phyloP scores from a whole-genome alignment of 2,797 vertebrate species.

The Aulostomus chinensis region DNA sequence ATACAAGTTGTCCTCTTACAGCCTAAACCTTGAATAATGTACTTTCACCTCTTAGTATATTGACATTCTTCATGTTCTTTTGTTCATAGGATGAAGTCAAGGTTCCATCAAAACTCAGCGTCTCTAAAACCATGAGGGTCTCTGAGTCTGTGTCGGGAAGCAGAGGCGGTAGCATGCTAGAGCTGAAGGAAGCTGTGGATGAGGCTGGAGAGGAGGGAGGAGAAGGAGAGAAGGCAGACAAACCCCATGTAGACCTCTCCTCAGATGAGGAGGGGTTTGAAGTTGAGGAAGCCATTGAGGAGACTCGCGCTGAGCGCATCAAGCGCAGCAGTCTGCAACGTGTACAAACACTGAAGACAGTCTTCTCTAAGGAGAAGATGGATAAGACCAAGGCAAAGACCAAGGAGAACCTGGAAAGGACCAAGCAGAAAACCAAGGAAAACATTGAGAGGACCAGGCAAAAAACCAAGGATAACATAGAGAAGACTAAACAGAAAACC shows the following conservation, averaged over 20 bases:
- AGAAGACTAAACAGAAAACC: constrained; percentile 86
- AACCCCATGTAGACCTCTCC: constrained; percentile 87
- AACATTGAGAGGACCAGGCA: constrained; percentile 94
- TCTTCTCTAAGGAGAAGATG: constrained; percentile 97
- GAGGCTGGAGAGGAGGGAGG: constrained; percentile 73
- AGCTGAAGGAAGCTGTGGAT: constrained; percentile 74
- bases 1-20: not conserved
- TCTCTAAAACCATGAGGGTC: constrained; percentile 92
- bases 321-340: constrained; percentile 94
- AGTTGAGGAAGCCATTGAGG: constrained; percentile 89
- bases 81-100: constrained; percentile 92
- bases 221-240: constrained; percentile 83
- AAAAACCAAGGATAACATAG: constrained; percentile 92
- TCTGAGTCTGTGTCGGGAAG: constrained; percentile 84
- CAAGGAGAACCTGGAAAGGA: constrained; percentile 93
- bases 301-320: constrained; percentile 90
- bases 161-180: constrained; percentile 79
- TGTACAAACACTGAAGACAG: constrained; percentile 95
- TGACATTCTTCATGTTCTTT: constrained; percentile 19
- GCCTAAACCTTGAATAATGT: too few relatives aligned
- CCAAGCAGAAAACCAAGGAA: constrained; percentile 91
- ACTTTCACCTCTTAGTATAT: too few relatives aligned
- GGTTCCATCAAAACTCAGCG: constrained; percentile 88
- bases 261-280: constrained; percentile 96
- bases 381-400: constrained; percentile 94